These are phyloP conservation scores for Stylophora pistillata DNA, from an alignment of 64 coral and sea anemone species.

Conservation along the genomic window DNA sequence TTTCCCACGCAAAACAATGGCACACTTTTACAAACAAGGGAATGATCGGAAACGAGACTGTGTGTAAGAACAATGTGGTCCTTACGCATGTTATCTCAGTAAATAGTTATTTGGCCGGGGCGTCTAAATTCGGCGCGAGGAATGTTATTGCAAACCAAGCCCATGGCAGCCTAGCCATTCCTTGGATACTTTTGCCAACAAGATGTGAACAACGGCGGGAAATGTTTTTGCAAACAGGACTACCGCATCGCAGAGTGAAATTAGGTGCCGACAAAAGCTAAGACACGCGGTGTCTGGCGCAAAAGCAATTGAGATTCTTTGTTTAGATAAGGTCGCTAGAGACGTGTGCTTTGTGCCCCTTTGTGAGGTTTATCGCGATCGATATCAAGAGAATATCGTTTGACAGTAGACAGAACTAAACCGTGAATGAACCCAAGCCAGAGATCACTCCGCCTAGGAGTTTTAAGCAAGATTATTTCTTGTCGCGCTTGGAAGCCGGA, in stretches of 20 bases:
- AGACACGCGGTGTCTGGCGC: neutral
- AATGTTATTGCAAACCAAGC: conserved; percentile 43
- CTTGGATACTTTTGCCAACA: conserved; percentile 28
- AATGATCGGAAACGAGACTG: conserved; percentile 34
- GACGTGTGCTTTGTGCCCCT: conserved; percentile 8
- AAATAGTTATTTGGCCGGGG: conserved; percentile 9
- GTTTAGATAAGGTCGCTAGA: conserved; percentile 34
- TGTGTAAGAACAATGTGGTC: conserved; percentile 40
- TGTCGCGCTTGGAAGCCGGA: conserved; percentile 27
- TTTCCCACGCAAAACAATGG: conserved; percentile 48
- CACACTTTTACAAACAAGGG: conserved; percentile 25
- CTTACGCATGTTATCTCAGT: conserved; percentile 35
- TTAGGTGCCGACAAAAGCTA: conserved; percentile 7
- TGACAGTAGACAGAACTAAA: neutral
- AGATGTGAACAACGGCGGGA: conserved; percentile 15
- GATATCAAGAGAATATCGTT: conserved; percentile 5
- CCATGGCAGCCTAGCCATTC: conserved; percentile 16
- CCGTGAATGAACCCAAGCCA: neutral
- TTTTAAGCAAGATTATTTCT: conserved; percentile 35
- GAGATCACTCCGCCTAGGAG: neutral
- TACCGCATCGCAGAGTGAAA: conserved; percentile 1
- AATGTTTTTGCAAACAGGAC: conserved; percentile 23
- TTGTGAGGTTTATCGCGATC: neutral
- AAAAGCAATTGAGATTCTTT: conserved; percentile 7
- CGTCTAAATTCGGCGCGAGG: conserved; percentile 25